These are phyloP conservation scores for Amblyraja radiata DNA, from an alignment of 2,797 vertebrate genomes.

Conservation along the genomic window DNA sequence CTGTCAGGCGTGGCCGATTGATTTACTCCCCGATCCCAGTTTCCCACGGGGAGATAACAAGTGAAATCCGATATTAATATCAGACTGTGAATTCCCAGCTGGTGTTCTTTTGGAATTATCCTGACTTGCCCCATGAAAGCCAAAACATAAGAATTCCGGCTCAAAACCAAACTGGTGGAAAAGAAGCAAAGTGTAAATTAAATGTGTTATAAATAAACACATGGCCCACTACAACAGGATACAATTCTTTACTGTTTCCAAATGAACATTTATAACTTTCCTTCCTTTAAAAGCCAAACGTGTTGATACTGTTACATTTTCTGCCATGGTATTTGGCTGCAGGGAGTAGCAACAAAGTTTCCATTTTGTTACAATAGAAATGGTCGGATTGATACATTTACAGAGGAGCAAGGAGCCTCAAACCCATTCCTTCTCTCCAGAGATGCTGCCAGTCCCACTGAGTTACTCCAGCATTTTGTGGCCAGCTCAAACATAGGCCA, in stretches of 20 bases:
- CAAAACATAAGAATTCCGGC: neutral
- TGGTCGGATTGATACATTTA: slow-evolving; percentile 20
- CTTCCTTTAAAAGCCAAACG: slow-evolving; percentile 24
- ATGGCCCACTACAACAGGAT: slow-evolving; percentile 26
- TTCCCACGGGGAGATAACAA: neutral
- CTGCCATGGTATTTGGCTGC: slow-evolving; percentile 9
- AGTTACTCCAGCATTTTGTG: too few species aligned
- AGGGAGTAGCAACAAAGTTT: neutral
- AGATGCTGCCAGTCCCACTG: too few species aligned
- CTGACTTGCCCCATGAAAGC: neutral
- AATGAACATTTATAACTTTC: slow-evolving; percentile 27
- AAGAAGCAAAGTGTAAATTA: neutral
- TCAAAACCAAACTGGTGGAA: neutral
- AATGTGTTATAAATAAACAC: slow-evolving; percentile 25
- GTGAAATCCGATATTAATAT: neutral
- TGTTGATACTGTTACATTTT: neutral
- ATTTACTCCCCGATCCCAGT: neutral
- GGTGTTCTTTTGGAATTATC: neutral
- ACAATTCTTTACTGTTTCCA: slow-evolving; percentile 26
- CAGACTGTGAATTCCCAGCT: neutral
- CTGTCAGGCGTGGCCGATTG: neutral
- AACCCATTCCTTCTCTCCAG: neutral
- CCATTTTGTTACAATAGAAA: neutral
- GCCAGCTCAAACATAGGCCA: too few species aligned
- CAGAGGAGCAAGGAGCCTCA: neutral